These are phyloP conservation scores for Nasonia longicornis DNA, from an alignment of 1,140 invertebrate genomes.

Conservation along the genomic window DNA sequence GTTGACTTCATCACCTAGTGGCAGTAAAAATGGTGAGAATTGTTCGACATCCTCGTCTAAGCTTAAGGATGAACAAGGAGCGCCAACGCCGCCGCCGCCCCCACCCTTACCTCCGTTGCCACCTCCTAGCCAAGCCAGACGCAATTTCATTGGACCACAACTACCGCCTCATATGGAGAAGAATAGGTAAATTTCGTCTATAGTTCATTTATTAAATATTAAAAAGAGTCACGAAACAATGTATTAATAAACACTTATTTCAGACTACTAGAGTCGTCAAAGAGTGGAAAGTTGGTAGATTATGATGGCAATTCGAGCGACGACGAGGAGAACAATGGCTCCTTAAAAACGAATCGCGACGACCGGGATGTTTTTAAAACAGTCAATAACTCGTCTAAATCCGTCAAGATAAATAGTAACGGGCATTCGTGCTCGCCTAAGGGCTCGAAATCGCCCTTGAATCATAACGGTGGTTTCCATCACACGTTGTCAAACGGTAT, in stretches of 20 bases:
- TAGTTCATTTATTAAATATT: neutral
- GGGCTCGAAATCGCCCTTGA: slow-evolving; percentile 17
- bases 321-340: slow-evolving; percentile 57
- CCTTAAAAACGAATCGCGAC: neutral
- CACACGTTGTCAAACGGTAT: slow-evolving; percentile 21
- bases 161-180: slow-evolving; percentile 58
- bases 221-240: neutral
- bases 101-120: slow-evolving; percentile 15
- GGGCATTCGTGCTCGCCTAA: slow-evolving; percentile 6
- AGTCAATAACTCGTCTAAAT: slow-evolving; percentile 16
- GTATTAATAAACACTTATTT: neutral
- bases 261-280: slow-evolving; percentile 37
- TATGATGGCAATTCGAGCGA: slow-evolving; percentile 65
- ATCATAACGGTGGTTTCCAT: slow-evolving; percentile 22
- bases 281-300: slow-evolving; percentile 62
- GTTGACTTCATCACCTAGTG: slow-evolving; percentile 45
- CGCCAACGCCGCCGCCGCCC: slow-evolving; percentile 36
- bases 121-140: slow-evolving; percentile 48
- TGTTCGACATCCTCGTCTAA: neutral
- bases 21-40: slow-evolving; percentile 9
- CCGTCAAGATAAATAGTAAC: slow-evolving; percentile 28
- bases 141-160: slow-evolving; percentile 61
- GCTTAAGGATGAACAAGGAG: slow-evolving; percentile 19
- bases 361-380: slow-evolving; percentile 27
- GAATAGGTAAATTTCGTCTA: slow-evolving; percentile 45